phyloP scores from a whole-genome alignment of 2,888 invertebrate genomes.

The Pardosa pseudoannulata region DNA sequence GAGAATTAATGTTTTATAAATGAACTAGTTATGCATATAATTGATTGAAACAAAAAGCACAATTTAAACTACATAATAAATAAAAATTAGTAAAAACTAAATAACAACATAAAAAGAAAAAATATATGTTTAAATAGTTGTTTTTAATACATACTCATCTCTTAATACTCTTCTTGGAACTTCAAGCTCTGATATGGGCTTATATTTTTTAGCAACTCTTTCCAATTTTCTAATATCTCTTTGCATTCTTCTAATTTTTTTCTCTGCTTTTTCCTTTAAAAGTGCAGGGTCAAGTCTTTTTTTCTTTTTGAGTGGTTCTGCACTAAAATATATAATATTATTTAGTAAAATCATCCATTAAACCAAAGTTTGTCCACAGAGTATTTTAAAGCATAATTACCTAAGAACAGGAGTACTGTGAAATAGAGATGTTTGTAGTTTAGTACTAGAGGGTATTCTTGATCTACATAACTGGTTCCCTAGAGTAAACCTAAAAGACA shows the following conservation, averaged over 20 bases:
- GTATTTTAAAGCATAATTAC: neutral
- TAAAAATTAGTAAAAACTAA: too few relatives aligned
- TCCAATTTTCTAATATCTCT: conserved; percentile 90
- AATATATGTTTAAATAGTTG: too few relatives aligned
- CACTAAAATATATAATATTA: conserved; percentile 76
- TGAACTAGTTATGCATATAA: too few relatives aligned
- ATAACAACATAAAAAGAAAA: too few relatives aligned
- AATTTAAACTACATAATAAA: too few relatives aligned
- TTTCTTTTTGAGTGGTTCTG: conserved; percentile 93
- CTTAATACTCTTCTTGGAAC: conserved; percentile 79
- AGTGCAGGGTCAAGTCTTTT: conserved; percentile 89
- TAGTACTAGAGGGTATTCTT: neutral
- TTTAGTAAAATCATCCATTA: neutral
- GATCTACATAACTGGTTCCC: neutral
- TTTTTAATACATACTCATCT: conserved; percentile 52
- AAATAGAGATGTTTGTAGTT: neutral
- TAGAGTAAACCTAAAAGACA: neutral
- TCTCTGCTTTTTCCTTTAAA: conserved; percentile 87
- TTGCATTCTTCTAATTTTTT: conserved; percentile 88
- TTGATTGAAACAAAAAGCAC: too few relatives aligned
- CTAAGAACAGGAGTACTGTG: neutral
- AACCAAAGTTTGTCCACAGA: too few relatives aligned
- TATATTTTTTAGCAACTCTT: conserved; percentile 88
- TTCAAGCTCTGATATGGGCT: conserved; percentile 93
- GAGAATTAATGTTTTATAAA: too few relatives aligned